Percentiles rank a stretch among this genome's conserved stretches.
These are phyloP conservation scores for Pelecanoides urinatrix DNA, from an alignment of 2,113 vertebrate genomes.

Conservation along the genomic window DNA sequence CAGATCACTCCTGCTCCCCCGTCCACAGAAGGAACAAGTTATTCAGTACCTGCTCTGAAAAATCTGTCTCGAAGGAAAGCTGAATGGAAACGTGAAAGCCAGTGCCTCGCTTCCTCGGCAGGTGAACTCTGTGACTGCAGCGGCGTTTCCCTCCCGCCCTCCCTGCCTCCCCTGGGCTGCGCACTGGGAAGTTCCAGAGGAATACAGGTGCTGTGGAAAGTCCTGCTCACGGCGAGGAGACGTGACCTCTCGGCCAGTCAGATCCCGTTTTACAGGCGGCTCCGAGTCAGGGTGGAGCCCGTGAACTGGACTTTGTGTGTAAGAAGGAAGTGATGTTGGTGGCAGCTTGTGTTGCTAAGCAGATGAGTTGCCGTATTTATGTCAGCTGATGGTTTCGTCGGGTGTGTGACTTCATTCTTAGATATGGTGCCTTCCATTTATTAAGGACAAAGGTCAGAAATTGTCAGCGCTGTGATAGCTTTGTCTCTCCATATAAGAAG, in stretches of 20 bases:
- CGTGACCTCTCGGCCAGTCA: conserved; percentile 34
- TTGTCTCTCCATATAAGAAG: background rate
- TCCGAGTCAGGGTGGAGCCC: conserved; percentile 50
- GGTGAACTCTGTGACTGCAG: background rate
- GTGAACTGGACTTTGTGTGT: background rate
- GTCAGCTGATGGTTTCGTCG: conserved; percentile 29
- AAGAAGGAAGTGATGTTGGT: conserved; percentile 36
- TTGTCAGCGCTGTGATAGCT: background rate
- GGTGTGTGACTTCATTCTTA: conserved; percentile 37
- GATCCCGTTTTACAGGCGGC: conserved; percentile 39
- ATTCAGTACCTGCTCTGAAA: background rate
- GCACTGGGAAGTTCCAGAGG: background rate
- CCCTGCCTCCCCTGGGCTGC: background rate
- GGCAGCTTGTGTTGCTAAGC: conserved; percentile 42
- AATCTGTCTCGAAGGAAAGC: background rate
- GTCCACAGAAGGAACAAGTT: background rate
- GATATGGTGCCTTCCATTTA: conserved; percentile 19
- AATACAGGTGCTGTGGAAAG: conserved; percentile 14
- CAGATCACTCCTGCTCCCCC: background rate
- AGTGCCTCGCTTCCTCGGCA: background rate
- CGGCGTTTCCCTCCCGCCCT: background rate
- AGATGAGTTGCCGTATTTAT: background rate
- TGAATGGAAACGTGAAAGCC: background rate
- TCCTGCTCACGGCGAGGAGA: conserved; percentile 22
- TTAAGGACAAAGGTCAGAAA: conserved; percentile 50